Conservation (phyloP, 1,140 invertebrate genomes). For the Drosophila kepulauana region DNA sequence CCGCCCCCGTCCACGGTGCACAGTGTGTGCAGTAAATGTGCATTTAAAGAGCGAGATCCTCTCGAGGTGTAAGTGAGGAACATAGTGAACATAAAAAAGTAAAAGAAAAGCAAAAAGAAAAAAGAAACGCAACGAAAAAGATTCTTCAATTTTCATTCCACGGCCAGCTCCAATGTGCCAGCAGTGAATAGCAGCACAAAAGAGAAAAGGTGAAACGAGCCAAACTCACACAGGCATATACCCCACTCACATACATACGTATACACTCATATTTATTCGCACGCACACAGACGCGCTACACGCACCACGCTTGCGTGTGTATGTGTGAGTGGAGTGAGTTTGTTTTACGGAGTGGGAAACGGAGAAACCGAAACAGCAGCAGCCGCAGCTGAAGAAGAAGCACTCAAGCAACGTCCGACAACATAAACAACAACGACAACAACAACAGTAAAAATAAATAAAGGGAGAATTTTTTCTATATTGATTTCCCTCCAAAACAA, state of each 20-base stretch:
- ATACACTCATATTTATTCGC: slow-evolving; percentile 12
- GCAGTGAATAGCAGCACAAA: slow-evolving; percentile 60
- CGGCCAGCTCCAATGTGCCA: slow-evolving; percentile 45
- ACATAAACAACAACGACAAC: slow-evolving; percentile 59
- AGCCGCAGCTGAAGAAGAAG: slow-evolving; percentile 5
- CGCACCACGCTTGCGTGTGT: slow-evolving; percentile 33
- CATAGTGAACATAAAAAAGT: slow-evolving; percentile 35
- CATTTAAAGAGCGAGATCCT: slow-evolving; percentile 26
- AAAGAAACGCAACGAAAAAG: slow-evolving; percentile 13
- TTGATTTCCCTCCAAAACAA: slow-evolving; percentile 80
- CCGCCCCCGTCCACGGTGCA: slow-evolving; percentile 31
- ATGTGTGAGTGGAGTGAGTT: slow-evolving; percentile 47
- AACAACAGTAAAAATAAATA: slow-evolving; percentile 45
- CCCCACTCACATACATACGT: slow-evolving; percentile 48
- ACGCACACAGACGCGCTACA: slow-evolving; percentile 47
- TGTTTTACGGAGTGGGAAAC: slow-evolving; percentile 44
- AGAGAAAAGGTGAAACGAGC: slow-evolving; percentile 78
- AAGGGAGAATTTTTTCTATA: slow-evolving; percentile 46
- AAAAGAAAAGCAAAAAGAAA: slow-evolving; percentile 2
- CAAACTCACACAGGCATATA: slow-evolving; percentile 20
- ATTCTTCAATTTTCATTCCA: slow-evolving; percentile 56
- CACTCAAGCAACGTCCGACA: slow-evolving; percentile 57
- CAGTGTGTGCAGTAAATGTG: slow-evolving; percentile 22
- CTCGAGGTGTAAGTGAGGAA: neutral
- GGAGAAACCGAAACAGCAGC: slow-evolving; percentile 35